Evolutionary conservation across 1,140 invertebrate genomes (phyloP), one percentile per base, ranked within the genome.

Genomic region (Bombyx mandarina): DNA sequence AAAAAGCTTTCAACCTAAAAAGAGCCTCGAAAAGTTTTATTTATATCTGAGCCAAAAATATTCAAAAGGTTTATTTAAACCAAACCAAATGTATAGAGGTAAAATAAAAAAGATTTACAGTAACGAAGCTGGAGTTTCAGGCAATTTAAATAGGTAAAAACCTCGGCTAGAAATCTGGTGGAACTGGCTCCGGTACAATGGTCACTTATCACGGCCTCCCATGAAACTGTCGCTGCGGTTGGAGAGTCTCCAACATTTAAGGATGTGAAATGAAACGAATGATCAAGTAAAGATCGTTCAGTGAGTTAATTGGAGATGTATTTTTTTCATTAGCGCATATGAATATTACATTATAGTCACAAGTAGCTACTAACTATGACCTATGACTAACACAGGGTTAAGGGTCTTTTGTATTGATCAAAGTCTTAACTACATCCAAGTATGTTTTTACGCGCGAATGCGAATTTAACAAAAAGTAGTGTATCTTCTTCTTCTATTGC

Each of bases 151-250:
- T 46, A 52, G 45, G 35, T 47, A 56, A 62, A 58, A 62, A 45
- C 56, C 43, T 57, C 44, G 10, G 18, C 45, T 56, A 48, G 53
- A 63, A 35, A 59, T 53, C 45, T 49, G 53, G 10, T 52, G 49
- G 43, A 56, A 62, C 51, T 52, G 48, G 59, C 53, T 56, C 45
- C 58, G 9, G 50, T 56, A 63, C 61, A 61, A 61, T 57, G 57
- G 56, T 58, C 49, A 63, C 65, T 63, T 61, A 61, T 66, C 61
- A 58, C 50, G 26, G 44, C 43, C 18, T 48, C 49, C 61, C 57
- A 56, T 60, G 58, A 60, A 63, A 63, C 58, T 60, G 58, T 63
- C 61, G 43, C 45, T 60, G 60, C 55, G 63, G 64, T 59, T 63
- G 64, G 64, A 62, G 43, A 26, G 45, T 55, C 58, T 52, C 53